Conservation (phyloP, 2,113 vertebrate species). For the Mungos mungo region DNA sequence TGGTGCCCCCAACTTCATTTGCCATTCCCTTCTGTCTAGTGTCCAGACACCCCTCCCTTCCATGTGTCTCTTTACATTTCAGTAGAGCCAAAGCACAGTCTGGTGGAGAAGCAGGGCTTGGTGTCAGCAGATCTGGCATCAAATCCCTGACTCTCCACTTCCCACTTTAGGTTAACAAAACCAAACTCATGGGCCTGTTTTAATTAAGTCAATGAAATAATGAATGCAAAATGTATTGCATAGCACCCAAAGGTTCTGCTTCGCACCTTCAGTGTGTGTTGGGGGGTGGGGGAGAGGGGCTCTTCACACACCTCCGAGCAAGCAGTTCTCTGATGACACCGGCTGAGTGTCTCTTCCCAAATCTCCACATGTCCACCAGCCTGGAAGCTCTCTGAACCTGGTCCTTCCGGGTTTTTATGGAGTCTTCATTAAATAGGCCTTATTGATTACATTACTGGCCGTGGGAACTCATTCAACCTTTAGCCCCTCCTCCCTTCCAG, state of each 20-base stretch:
- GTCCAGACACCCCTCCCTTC: rapidly evolving
- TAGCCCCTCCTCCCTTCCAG: neutral
- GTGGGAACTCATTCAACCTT: neutral
- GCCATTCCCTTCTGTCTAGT: neutral
- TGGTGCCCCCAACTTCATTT: neutral
- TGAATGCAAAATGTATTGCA: rapidly evolving
- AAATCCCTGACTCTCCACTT: too few species aligned
- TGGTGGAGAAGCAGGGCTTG: neutral
- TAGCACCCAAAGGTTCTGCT: neutral
- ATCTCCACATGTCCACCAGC: too few species aligned
- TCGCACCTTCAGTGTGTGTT: neutral
- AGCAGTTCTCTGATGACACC: neutral
- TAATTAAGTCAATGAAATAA: neutral
- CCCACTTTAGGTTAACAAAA: neutral
- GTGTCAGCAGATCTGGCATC: neutral
- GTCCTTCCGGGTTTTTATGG: neutral
- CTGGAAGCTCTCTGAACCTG: neutral
- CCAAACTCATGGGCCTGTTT: neutral
- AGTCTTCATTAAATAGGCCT: neutral
- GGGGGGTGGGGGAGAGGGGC: neutral
- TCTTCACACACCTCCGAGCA: too few species aligned
- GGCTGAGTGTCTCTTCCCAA: neutral
- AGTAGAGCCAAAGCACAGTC: rapidly evolving
- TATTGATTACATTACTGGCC: neutral
- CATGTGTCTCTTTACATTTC: rapidly evolving